Conservation (phyloP, 2,113 vertebrate species). For the Mus spicilegus region DNA sequence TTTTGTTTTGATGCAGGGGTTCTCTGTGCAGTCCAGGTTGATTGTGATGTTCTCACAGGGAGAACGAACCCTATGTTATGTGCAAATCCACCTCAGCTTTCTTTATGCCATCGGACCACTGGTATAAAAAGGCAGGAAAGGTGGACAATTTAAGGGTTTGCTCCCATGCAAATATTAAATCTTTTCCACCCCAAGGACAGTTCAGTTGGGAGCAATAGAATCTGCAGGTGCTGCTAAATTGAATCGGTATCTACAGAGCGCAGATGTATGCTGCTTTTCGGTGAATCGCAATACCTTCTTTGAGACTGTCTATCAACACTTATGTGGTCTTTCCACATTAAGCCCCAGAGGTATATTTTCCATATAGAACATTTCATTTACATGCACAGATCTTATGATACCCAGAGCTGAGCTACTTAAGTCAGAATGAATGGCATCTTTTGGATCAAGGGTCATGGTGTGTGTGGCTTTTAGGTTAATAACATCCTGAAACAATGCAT, state of each 20-base stretch:
- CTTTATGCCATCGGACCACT: background rate
- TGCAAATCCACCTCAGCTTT: background rate
- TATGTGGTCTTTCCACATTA: slow-evolving; percentile 71
- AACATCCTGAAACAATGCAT: slow-evolving; percentile 8
- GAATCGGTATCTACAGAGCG: slow-evolving; percentile 36
- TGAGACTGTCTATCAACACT: background rate
- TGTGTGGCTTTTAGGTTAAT: background rate
- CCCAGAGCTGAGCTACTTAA: background rate
- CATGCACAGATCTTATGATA: slow-evolving; percentile 49
- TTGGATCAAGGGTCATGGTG: background rate
- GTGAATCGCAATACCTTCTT: slow-evolving; percentile 69
- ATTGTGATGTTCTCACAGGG: background rate
- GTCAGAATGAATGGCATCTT: slow-evolving; percentile 30
- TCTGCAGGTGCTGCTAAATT: slow-evolving; percentile 74
- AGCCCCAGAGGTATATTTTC: slow-evolving; percentile 71
- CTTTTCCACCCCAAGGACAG: slow-evolving; percentile 69
- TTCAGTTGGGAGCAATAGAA: background rate
- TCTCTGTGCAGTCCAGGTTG: background rate
- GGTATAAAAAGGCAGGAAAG: background rate
- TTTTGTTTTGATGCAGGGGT: background rate
- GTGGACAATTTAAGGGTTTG: slow-evolving; percentile 62
- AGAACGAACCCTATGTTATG: background rate
- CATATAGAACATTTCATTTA: slow-evolving; percentile 60
- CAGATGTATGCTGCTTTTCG: slow-evolving; percentile 48
- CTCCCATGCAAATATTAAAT: slow-evolving; percentile 67